Evolutionary conservation across 2,797 vertebrate species (phyloP).

Genomic region (Xenopus petersii): DNA sequence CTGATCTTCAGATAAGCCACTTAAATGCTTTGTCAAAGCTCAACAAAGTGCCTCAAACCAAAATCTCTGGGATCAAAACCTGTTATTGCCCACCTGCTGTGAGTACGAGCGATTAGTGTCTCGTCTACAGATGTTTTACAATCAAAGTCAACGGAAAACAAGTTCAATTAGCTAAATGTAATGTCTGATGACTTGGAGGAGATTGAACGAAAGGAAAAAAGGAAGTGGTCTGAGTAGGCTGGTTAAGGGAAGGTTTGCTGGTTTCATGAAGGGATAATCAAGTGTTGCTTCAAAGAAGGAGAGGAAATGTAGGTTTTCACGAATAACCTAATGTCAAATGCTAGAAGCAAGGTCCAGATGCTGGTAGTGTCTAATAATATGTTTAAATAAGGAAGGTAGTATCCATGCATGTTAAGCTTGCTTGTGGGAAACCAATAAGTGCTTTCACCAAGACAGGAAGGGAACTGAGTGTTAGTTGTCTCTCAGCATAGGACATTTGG

Average conservation of each 20-base stretch:
- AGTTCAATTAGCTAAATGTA: conserved; percentile 29
- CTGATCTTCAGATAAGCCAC: conserved; percentile 42
- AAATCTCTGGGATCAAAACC: conserved; percentile 33
- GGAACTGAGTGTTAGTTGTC: no score
- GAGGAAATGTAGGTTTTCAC: no score
- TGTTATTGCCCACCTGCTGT: conserved; percentile 42
- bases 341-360: no score
- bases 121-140: conserved; percentile 38
- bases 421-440: no score
- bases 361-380: no score
- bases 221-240: conserved; percentile 29
- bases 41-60: conserved; percentile 28
- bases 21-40: conserved; percentile 38
- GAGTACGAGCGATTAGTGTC: conserved; percentile 19
- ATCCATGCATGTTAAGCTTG: no score
- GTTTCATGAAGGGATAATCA: not conserved
- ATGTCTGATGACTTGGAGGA: conserved; percentile 39
- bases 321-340: no score
- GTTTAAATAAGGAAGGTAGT: no score
- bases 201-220: conserved; percentile 20
- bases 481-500: no score
- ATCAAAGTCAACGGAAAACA: conserved; percentile 40
- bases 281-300: not conserved
- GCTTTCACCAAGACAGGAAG: no score
- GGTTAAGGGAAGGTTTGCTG: not conserved